Evolutionary conservation across 92 coral and sea anemone genomes (phyloP), one percentile per base, ranked within the genome.

Genomic region (Epizoanthus stellaris): DNA sequence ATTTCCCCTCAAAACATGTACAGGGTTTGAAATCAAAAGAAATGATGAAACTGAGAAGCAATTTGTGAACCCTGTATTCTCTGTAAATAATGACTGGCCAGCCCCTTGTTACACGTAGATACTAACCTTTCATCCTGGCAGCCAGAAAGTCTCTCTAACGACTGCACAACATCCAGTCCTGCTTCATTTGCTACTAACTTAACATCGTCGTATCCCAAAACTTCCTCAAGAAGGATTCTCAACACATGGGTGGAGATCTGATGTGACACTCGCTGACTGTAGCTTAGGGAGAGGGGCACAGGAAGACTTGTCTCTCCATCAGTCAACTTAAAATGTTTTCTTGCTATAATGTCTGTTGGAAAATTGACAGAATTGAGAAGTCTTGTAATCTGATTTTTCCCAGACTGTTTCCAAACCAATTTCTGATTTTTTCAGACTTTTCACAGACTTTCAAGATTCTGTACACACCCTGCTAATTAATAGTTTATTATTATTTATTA

Each of bases 161-260:
- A 70, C 6, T 81, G 79, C 36, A 25, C 62, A 42, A 86, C 86
- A 47, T 65, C 47, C 5, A 90, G 59, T 10, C 89, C 89, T 53
- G 87, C 76, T 19, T 67, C 84, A 76, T 82, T 88, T 42, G 77
- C 77, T 65, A 94, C 91, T 69, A 94, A 60, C 38, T 59, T 69
- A 56, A 94, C 87, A 85, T 91, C 85, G 34, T 94, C 91, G 68
- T 94, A 94, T 6, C 98, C 98, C 15, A 94, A 74, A 13, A 87
- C 90, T 82, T 94, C 98, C 39, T 91, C 98, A 10, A 93, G 87
- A 42, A 94, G 86, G 72, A 89, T 85, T 13, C 77, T 88, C 53
- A 91, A 68, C 62, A 90, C 91, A 25, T 94, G 95, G 16, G 95
- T 89, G 5, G 91, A 76, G 45, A 94, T 76, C 74, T 94, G 98